These are phyloP conservation scores for Emmelina monodactyla DNA, from an alignment of 2,888 invertebrate species.

Conservation along the genomic window DNA sequence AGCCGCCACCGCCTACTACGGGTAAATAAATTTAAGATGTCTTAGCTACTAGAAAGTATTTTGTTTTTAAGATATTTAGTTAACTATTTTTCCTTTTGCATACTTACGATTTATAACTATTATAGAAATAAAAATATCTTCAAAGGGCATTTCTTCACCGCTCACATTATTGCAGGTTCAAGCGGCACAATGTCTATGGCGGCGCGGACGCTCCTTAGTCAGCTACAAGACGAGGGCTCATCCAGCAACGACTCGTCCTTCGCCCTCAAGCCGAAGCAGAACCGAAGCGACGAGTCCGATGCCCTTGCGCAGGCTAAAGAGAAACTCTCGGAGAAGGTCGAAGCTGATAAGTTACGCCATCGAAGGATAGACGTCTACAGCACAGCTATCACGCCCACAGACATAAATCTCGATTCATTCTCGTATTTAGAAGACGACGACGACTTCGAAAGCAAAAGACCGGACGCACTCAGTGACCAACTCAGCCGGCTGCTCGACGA, in stretches of 20 bases:
- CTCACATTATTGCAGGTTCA: constrained; percentile 53
- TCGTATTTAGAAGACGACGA: constrained; percentile 61
- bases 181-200: constrained; percentile 45
- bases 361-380: constrained; percentile 62
- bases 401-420: constrained; percentile 61
- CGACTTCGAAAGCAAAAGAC: constrained; percentile 24
- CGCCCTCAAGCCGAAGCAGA: constrained; percentile 39
- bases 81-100: too few relatives aligned
- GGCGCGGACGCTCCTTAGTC: constrained; percentile 55
- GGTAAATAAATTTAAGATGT: too few relatives aligned
- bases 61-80: too few relatives aligned
- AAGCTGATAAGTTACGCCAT: constrained; percentile 45
- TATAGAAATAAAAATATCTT: too few relatives aligned
- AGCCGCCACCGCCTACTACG: background rate
- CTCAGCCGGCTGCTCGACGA: constrained; percentile 43
- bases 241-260: constrained; percentile 62
- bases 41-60: too few relatives aligned
- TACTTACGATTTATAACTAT: too few relatives aligned
- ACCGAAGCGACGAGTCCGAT: constrained; percentile 41
- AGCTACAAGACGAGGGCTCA: constrained; percentile 61
- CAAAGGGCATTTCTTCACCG: too few relatives aligned
- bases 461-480: constrained; percentile 35
- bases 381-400: constrained; percentile 57
- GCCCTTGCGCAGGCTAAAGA: constrained; percentile 50
- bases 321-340: constrained; percentile 50